Percentiles rank a stretch among this genome's conserved stretches.
phyloP scores from a whole-genome alignment of 1,140 invertebrate genomes.

The Drosophila ogumai region DNA sequence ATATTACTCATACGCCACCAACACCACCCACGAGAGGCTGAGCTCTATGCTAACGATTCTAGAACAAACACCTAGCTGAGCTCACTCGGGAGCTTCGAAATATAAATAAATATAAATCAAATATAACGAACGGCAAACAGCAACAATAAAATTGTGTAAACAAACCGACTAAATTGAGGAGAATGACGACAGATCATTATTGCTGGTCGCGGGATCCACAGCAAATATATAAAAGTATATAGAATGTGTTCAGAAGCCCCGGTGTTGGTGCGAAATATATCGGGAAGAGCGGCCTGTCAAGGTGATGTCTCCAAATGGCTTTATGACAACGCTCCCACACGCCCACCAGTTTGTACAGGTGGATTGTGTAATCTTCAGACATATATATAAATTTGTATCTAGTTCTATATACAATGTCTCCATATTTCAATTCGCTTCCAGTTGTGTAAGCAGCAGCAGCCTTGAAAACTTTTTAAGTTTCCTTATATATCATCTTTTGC shows the following conservation, averaged over 20 bases:
- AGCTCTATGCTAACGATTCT: conserved; percentile 11
- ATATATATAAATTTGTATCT: conserved; percentile 18
- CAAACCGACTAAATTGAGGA: conserved; percentile 44
- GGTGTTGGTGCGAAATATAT: conserved; percentile 29
- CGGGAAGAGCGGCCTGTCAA: conserved; percentile 39
- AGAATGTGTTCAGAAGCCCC: conserved; percentile 21
- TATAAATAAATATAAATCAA: conserved; percentile 55
- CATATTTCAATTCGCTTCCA: conserved; percentile 32
- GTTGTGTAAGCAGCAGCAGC: conserved; percentile 45
- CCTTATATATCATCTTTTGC: conserved; percentile 11
- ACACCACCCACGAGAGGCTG: conserved; percentile 34
- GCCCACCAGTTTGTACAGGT: conserved; percentile 58
- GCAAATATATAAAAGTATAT: conserved; percentile 39
- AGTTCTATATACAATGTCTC: conserved; percentile 21
- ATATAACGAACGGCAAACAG: conserved; percentile 55
- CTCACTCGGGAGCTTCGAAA: conserved; percentile 42
- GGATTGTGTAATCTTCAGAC: conserved; percentile 43
- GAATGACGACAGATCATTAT: conserved; percentile 54
- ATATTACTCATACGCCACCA: conserved; percentile 65
- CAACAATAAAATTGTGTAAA: conserved; percentile 40
- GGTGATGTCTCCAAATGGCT: conserved; percentile 41
- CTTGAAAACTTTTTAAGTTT: conserved; percentile 16
- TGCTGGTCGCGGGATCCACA: conserved; percentile 17
- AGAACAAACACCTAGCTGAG: conserved; percentile 61
- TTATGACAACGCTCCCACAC: conserved; percentile 43